These are phyloP conservation scores for Aleiodes testaceus DNA, from an alignment of 2,888 invertebrate genomes.

Conservation along the genomic window DNA sequence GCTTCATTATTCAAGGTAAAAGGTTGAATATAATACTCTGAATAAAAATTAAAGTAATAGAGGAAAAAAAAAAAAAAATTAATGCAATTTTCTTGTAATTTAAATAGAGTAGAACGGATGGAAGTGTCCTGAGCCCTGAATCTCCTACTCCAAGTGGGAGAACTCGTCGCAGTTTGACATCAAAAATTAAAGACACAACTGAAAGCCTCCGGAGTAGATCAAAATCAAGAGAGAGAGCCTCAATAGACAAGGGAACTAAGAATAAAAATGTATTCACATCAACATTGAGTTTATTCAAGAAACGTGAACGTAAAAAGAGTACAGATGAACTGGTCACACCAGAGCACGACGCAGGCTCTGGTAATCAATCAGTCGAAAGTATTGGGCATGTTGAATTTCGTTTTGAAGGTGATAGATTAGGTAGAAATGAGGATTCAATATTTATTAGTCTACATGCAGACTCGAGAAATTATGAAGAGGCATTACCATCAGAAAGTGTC, in stretches of 20 bases:
- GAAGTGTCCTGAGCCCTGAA: conserved; percentile 67
- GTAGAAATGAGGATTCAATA: conserved; percentile 54
- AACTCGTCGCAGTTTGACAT: conserved; percentile 68
- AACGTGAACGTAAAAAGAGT: conserved; percentile 68
- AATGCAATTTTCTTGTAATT: conserved; percentile 5
- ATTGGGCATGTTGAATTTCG: conserved; percentile 65
- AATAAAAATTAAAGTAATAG: background rate
- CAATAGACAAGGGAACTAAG: conserved; percentile 61
- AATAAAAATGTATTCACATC: conserved; percentile 72
- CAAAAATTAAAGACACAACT: conserved; percentile 70
- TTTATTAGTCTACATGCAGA: conserved; percentile 62
- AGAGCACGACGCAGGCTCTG: conserved; percentile 45
- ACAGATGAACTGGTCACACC: conserved; percentile 59
- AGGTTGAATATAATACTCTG: conserved; percentile 65
- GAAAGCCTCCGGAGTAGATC: conserved; percentile 71
- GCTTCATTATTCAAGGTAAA: conserved; percentile 85
- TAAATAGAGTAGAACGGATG: conserved; percentile 65
- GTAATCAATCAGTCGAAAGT: conserved; percentile 60
- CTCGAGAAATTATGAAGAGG: conserved; percentile 64
- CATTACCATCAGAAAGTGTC: conserved; percentile 68
- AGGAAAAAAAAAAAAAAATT: background rate
- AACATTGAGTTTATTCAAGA: conserved; percentile 69
- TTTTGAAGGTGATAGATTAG: conserved; percentile 61
- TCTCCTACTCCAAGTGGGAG: conserved; percentile 67
- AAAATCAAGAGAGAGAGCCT: conserved; percentile 67